Evolutionary conservation across 30 jellyfish, hydroid and myxozoan species (phyloP).

Genomic region (Aurelia aurita): DNA sequence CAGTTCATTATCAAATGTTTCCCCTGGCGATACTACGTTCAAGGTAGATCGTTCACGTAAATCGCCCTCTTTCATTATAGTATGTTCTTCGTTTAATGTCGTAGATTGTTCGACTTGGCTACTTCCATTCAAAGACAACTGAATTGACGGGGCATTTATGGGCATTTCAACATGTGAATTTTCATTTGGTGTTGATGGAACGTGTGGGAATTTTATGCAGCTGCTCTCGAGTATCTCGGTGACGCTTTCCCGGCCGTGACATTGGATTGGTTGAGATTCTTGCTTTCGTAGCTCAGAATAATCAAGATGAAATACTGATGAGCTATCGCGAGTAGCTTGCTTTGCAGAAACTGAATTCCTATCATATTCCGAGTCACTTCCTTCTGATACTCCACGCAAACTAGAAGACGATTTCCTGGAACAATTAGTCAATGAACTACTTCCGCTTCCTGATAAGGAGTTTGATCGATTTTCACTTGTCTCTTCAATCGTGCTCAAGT

Average conservation of each 20-base stretch:
- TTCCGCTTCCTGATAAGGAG: background rate
- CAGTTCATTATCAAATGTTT: no score
- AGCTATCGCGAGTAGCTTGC: background rate
- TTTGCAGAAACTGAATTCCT: background rate
- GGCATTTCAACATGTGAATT: no score
- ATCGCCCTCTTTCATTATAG: no score
- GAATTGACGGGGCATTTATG: no score
- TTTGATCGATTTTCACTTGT: background rate
- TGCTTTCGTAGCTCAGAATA: background rate
- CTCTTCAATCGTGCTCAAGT: constrained; percentile 51
- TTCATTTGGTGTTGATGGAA: background rate
- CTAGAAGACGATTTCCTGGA: background rate
- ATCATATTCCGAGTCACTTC: background rate
- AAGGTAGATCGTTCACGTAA: no score
- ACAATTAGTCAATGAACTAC: background rate
- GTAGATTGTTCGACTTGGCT: no score
- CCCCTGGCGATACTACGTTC: no score
- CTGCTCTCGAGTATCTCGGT: background rate
- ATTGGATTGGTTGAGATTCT: no score
- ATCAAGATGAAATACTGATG: constrained; percentile 13
- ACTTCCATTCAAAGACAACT: no score
- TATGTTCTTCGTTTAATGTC: no score
- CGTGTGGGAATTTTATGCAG: background rate
- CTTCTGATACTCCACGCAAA: constrained; percentile 7
- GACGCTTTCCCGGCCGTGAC: background rate